Conservation (phyloP, 2,888 invertebrate species). For the Autographa pulchrina region DNA sequence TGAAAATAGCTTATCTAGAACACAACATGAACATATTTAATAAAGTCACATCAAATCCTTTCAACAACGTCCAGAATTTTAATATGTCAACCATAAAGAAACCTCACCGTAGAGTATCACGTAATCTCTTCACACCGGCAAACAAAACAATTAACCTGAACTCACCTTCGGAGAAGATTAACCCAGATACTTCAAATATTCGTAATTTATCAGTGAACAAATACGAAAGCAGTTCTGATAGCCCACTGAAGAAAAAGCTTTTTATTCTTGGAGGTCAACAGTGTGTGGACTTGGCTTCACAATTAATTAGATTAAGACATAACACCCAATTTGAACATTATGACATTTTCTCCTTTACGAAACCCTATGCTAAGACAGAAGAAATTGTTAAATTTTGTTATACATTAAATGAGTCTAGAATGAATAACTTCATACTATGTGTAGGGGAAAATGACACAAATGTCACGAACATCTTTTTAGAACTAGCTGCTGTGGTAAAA, state of each 20-base stretch:
- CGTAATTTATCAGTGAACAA: too few relatives aligned
- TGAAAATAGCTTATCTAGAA: too few relatives aligned
- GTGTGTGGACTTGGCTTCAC: background rate
- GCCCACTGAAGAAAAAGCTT: background rate
- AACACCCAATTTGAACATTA: background rate
- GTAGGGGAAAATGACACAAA: background rate
- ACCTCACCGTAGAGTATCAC: too few relatives aligned
- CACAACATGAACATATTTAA: conserved; percentile 7
- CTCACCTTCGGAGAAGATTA: too few relatives aligned
- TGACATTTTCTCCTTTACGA: background rate
- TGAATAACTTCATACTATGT: background rate
- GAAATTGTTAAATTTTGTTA: background rate
- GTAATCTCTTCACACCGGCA: too few relatives aligned
- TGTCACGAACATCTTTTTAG: background rate
- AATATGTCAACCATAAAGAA: too few relatives aligned
- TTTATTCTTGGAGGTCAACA: conserved; percentile 4
- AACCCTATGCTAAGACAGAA: background rate
- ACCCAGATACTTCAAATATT: too few relatives aligned
- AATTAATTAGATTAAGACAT: background rate
- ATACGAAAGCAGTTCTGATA: too few relatives aligned
- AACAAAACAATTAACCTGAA: too few relatives aligned
- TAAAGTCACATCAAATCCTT: conserved; percentile 1
- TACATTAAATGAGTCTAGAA: background rate
- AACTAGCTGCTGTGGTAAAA: background rate
- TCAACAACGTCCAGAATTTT: conserved; percentile 3